Evolutionary conservation across 2,797 vertebrate species (phyloP).

Genomic region (Luscinia megarhynchos): DNA sequence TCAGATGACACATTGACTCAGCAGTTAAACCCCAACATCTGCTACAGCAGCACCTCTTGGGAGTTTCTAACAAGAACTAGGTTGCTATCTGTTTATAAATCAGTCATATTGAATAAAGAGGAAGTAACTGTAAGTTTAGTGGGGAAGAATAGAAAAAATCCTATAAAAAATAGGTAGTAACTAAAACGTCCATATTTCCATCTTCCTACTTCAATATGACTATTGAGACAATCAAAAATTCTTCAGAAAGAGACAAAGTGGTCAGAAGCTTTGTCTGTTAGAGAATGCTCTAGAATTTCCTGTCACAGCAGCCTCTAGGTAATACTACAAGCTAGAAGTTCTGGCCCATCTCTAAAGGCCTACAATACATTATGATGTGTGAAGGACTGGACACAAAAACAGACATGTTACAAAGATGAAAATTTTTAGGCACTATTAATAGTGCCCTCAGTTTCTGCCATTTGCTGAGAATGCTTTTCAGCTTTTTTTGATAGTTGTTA

Average conservation of each 20-base stretch:
- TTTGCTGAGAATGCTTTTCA: neutral
- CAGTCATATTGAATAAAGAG: conserved; percentile 66
- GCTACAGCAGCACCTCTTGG: conserved; percentile 14
- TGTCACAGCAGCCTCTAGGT: neutral
- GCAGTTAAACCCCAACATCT: conserved; percentile 56
- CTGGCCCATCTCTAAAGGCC: neutral
- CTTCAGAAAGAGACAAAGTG: neutral
- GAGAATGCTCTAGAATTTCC: neutral
- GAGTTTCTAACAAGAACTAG: conserved; percentile 75
- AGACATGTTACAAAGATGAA: neutral
- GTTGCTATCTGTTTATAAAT: conserved; percentile 56
- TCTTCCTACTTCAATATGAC: neutral
- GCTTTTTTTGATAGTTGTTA: neutral
- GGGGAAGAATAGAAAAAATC: conserved; percentile 56
- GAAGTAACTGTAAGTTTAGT: conserved; percentile 52
- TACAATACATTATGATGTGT: neutral
- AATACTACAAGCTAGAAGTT: neutral
- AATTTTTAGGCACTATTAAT: neutral
- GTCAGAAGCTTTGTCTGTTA: neutral
- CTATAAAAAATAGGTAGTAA: neutral
- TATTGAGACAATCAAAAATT: neutral
- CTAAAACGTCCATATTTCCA: conserved; percentile 27
- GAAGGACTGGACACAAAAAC: neutral
- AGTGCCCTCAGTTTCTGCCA: neutral
- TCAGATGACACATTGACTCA: conserved; percentile 69